Evolutionary conservation across 2,113 vertebrate species (phyloP).

Genomic region (Coturnix japonica): DNA sequence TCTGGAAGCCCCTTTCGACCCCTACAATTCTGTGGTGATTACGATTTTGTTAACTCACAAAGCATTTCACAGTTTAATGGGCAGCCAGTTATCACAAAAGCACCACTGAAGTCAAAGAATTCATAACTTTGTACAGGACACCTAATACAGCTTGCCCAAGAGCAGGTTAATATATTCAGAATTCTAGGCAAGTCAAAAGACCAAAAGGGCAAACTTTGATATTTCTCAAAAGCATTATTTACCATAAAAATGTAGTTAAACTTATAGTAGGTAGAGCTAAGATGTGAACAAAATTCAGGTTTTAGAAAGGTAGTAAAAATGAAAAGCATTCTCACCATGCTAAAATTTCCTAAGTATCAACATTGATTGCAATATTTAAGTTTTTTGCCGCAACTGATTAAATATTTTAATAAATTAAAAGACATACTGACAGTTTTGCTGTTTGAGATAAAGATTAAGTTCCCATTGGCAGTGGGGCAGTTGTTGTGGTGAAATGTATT

Average conservation of each 20-base stretch:
- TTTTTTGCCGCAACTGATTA: background rate
- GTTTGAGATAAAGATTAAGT: background rate
- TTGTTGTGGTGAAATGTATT: background rate
- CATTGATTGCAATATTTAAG: background rate
- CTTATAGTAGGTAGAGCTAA: background rate
- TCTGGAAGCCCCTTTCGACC: too few relatives aligned
- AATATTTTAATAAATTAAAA: background rate
- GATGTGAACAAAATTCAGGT: background rate
- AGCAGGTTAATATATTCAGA: background rate
- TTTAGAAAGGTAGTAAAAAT: background rate
- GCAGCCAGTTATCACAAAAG: background rate
- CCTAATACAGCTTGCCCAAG: accelerated
- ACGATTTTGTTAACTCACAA: background rate
- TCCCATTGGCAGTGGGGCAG: background rate
- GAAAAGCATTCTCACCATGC: background rate
- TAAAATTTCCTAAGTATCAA: background rate
- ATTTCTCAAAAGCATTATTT: background rate
- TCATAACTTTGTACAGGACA: background rate
- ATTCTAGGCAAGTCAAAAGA: background rate
- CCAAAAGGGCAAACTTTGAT: background rate
- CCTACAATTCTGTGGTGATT: too few relatives aligned
- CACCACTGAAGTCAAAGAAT: background rate
- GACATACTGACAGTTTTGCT: background rate
- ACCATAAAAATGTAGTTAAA: background rate
- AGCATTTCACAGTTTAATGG: background rate